phyloP scores from a whole-genome alignment of 2,888 invertebrate genomes.

The Leptinotarsa peninsularis region DNA sequence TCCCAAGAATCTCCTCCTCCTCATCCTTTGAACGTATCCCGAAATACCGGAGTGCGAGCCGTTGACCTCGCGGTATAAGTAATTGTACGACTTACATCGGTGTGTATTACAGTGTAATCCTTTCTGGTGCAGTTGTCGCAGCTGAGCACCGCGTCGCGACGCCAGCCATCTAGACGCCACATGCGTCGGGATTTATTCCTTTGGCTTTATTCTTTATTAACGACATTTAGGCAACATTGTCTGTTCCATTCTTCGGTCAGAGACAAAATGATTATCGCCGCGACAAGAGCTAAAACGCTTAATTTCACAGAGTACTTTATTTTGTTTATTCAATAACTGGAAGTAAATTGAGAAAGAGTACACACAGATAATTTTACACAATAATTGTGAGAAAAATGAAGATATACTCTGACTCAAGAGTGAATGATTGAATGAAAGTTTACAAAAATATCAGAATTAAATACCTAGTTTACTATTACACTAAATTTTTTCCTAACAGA shows the following conservation, averaged over 20 bases:
- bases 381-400: too few relatives aligned
- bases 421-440: too few relatives aligned
- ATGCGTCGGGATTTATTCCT: constrained; percentile 56
- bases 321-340: background rate
- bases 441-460: too few relatives aligned
- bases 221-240: constrained; percentile 47
- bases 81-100: constrained; percentile 11
- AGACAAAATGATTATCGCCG: constrained; percentile 10
- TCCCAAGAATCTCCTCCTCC: constrained; percentile 7
- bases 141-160: constrained; percentile 59
- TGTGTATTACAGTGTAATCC: constrained; percentile 59
- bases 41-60: constrained; percentile 24
- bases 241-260: constrained; percentile 29
- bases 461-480: too few relatives aligned
- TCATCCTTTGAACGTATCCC: constrained; percentile 10
- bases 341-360: background rate
- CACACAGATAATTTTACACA: too few relatives aligned
- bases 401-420: too few relatives aligned
- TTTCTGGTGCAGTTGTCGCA: constrained; percentile 59
- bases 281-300: constrained; percentile 2
- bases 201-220: constrained; percentile 56
- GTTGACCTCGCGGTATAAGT: constrained; percentile 17
- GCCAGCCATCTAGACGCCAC: constrained; percentile 59
- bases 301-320: constrained; percentile 3
- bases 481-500: too few relatives aligned